Conservation (phyloP, 2,888 invertebrate species). For the Pristionchus maxplancki region DNA sequence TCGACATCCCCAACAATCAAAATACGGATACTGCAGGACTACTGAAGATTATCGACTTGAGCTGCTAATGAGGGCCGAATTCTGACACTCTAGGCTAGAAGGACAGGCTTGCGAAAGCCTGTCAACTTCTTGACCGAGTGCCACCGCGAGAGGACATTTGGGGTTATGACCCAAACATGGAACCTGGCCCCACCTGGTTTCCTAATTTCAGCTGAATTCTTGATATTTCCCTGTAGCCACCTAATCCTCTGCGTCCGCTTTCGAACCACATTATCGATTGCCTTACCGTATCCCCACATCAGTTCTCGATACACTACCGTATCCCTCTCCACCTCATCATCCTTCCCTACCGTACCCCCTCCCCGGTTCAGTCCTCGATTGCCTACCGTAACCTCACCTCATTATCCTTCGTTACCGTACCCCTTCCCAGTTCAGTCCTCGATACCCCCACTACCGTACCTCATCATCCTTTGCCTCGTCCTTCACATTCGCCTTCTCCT, state of each 20-base stretch:
- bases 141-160: background rate
- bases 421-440: too few species aligned
- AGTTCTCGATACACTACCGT: background rate
- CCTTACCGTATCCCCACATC: background rate
- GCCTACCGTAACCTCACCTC: background rate
- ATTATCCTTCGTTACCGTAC: too few species aligned
- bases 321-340: too few species aligned
- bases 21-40: too few species aligned
- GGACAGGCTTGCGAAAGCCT: background rate
- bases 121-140: background rate
- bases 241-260: too few species aligned
- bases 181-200: background rate
- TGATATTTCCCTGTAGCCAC: too few species aligned
- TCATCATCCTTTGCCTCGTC: conserved; percentile 52
- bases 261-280: too few species aligned
- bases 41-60: background rate
- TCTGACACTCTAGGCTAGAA: background rate
- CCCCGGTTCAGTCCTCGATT: too few species aligned
- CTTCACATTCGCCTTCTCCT: conserved; percentile 56
- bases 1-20: too few species aligned
- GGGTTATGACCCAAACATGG: background rate
- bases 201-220: background rate
- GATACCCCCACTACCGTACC: background rate
- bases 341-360: background rate
- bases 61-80: background rate